Evolutionary conservation across 2,113 vertebrate genomes (phyloP).

Genomic region (Haemorhous mexicanus): DNA sequence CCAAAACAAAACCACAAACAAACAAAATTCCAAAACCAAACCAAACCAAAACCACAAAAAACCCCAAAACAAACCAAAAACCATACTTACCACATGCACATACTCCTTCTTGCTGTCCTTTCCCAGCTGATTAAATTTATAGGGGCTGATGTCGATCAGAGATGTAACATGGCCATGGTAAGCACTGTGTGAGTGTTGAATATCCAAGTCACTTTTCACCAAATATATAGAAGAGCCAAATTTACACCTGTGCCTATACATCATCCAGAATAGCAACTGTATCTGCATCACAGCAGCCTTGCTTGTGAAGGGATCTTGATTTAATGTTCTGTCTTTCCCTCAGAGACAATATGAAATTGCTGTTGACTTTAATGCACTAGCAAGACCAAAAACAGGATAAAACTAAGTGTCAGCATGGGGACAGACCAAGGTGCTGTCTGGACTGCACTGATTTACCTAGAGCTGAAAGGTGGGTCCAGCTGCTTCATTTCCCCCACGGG

Average conservation of each 20-base stretch:
- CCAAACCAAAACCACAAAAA: not conserved
- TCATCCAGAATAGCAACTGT: not conserved
- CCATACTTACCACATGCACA: conserved; percentile 90
- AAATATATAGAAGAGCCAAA: not conserved
- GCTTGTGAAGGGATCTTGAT: not conserved
- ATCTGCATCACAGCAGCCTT: not conserved
- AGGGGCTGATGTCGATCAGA: conserved; percentile 96
- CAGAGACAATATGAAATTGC: not conserved
- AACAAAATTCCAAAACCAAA: not conserved
- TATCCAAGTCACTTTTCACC: conserved; percentile 31
- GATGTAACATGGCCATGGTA: conserved; percentile 96
- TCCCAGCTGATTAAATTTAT: conserved; percentile 89
- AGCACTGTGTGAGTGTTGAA: conserved; percentile 78
- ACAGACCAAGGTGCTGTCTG: not conserved
- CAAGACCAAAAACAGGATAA: not conserved
- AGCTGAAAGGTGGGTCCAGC: not conserved
- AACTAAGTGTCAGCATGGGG: not conserved
- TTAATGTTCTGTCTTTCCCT: not conserved
- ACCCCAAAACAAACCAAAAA: not conserved
- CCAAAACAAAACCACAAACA: not conserved
- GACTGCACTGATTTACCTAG: too few species aligned
- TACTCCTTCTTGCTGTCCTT: conserved; percentile 80
- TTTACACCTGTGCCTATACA: not conserved
- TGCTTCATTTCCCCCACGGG: not conserved
- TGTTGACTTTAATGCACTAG: not conserved